Percentiles rank a stretch among this genome's conserved stretches.
Conservation (phyloP, 2,113 vertebrate genomes). For the Melanocharis versteri region DNA sequence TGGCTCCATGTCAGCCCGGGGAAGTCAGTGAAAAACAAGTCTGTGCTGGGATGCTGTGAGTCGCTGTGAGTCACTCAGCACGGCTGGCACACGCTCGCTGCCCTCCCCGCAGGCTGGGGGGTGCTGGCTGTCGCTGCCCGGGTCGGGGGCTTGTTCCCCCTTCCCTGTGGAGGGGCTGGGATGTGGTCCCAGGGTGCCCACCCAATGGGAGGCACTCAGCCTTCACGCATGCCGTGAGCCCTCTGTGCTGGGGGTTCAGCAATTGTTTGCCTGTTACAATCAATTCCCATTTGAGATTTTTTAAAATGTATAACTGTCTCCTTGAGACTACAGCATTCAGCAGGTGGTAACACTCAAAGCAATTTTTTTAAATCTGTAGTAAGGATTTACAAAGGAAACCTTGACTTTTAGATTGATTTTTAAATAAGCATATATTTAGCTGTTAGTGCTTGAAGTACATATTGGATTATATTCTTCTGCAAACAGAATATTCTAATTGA, state of each 20-base stretch:
- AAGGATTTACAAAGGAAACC: conserved; percentile 66
- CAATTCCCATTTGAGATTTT: neutral
- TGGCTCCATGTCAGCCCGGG: neutral
- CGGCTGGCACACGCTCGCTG: accelerated
- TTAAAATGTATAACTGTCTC: neutral
- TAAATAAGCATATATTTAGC: conserved; percentile 79
- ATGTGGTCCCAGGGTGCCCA: neutral
- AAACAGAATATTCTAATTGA: conserved; percentile 76
- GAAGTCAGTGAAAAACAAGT: neutral
- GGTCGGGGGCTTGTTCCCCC: accelerated
- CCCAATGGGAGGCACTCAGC: accelerated
- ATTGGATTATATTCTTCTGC: conserved; percentile 49
- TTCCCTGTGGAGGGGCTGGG: accelerated
- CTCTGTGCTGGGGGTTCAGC: neutral
- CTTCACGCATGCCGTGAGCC: accelerated
- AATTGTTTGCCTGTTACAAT: neutral
- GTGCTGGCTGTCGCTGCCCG: accelerated
- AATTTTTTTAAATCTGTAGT: conserved; percentile 18
- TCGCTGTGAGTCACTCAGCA: neutral
- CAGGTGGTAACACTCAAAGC: conserved; percentile 12
- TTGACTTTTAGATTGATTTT: conserved; percentile 73
- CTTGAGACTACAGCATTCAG: neutral
- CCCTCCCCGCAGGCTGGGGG: neutral
- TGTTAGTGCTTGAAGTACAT: conserved; percentile 68
- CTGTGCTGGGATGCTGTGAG: neutral